phyloP scores from a whole-genome alignment of 2,113 vertebrate genomes.

The Drymodes brunneopygia region DNA sequence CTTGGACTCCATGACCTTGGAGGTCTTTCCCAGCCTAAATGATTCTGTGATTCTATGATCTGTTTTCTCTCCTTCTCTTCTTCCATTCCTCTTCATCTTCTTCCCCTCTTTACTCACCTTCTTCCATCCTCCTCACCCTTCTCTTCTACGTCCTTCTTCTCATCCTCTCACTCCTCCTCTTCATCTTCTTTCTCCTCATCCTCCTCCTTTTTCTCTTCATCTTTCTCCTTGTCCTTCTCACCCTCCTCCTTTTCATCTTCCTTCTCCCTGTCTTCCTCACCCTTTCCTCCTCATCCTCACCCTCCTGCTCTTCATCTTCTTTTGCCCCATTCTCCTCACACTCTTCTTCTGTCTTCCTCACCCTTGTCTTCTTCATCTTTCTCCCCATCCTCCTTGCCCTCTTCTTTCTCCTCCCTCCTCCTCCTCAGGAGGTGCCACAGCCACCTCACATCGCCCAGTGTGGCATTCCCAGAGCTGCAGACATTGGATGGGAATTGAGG shows the following conservation, averaged over 20 bases:
- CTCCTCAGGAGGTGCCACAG: neutral
- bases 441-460: fast-evolving
- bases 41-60: neutral
- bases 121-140: neutral
- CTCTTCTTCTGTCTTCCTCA: neutral
- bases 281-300: neutral
- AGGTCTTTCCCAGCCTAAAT: neutral
- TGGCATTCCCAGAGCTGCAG: neutral
- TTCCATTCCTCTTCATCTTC: neutral
- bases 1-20: neutral
- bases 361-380: neutral
- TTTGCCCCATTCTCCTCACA: neutral
- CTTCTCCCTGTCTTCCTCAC: neutral
- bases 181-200: no score
- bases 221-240: neutral
- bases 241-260: neutral
- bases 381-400: neutral
- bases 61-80: neutral
- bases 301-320: neutral
- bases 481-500: fast-evolving
- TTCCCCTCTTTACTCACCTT: neutral
- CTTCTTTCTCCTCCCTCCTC: neutral
- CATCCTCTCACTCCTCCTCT: neutral
- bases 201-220: neutral
- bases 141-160: neutral